phyloP scores from a whole-genome alignment of 1,140 invertebrate genomes.

The Chionoecetes opilio region DNA sequence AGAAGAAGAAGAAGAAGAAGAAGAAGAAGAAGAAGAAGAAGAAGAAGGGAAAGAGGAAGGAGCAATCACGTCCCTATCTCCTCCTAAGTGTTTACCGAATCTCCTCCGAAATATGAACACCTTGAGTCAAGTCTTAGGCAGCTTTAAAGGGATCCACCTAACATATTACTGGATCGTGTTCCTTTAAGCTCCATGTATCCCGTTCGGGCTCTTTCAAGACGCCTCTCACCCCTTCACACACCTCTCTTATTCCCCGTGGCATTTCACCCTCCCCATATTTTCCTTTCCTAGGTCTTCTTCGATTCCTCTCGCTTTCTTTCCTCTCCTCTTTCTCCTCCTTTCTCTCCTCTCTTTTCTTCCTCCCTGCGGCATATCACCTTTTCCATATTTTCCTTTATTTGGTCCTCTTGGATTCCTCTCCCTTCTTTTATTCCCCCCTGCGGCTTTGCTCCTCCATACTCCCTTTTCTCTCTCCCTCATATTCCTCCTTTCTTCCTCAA shows the following conservation, averaged over 20 bases:
- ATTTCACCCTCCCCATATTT: too few species aligned
- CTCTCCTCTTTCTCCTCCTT: not conserved
- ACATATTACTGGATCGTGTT: not conserved
- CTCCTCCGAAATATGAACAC: not conserved
- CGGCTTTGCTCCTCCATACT: not conserved
- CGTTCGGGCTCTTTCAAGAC: not conserved
- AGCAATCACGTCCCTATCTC: not conserved
- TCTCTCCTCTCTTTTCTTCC: not conserved
- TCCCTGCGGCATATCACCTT: not conserved
- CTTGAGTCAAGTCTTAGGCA: not conserved
- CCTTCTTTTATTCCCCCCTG: not conserved
- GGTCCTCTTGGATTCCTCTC: not conserved
- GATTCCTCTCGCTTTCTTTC: not conserved
- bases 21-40: too few species aligned
- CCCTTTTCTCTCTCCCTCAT: too few species aligned
- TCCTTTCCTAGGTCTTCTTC: too few species aligned
- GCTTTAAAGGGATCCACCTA: not conserved
- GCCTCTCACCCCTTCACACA: not conserved
- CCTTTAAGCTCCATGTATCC: conserved; percentile 7
- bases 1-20: too few species aligned
- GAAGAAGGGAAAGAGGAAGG: too few species aligned
- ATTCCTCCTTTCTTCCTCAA: not conserved
- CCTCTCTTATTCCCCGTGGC: not conserved
- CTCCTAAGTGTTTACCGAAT: not conserved
- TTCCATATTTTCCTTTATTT: not conserved